Conservation (phyloP, 1,140 invertebrate genomes). For the Anastrepha obliqua region DNA sequence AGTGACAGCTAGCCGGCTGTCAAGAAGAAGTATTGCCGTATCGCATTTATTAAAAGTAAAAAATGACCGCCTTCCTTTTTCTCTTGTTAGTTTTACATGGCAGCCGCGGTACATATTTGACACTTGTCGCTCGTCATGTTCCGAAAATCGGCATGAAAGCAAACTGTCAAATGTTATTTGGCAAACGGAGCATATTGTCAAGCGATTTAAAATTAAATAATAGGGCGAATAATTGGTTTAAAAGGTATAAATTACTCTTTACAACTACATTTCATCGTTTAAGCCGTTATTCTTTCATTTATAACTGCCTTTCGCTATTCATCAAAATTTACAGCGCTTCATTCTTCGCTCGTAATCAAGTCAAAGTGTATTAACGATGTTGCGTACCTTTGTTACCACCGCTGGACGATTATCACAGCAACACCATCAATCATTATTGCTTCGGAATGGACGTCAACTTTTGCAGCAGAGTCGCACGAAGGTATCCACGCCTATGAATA, state of each 20-base stretch:
- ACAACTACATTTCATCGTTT: not conserved
- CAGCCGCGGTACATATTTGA: not conserved
- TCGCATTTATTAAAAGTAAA: not conserved
- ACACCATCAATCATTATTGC: slow-evolving; percentile 31
- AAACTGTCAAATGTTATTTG: slow-evolving; percentile 7
- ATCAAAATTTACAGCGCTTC: not conserved
- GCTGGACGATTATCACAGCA: slow-evolving; percentile 36
- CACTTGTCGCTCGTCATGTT: not conserved
- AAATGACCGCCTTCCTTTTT: too few relatives aligned
- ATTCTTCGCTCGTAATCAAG: slow-evolving; percentile 13
- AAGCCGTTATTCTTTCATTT: not conserved
- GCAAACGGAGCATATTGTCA: not conserved
- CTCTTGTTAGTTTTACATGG: not conserved
- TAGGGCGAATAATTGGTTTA: not conserved
- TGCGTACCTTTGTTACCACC: slow-evolving; percentile 44
- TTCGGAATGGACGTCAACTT: slow-evolving; percentile 6
- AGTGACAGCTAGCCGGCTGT: slow-evolving; percentile 10
- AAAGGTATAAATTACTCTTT: not conserved
- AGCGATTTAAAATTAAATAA: slow-evolving; percentile 34
- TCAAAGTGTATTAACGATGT: slow-evolving; percentile 43
- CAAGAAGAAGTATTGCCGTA: not conserved
- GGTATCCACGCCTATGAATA: slow-evolving; percentile 89
- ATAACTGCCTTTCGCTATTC: not conserved
- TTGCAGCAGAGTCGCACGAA: slow-evolving; percentile 67
- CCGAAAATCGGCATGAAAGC: slow-evolving; percentile 42